Evolutionary conservation across 2,888 invertebrate genomes (phyloP).

Genomic region (Dorcus hopei): DNA sequence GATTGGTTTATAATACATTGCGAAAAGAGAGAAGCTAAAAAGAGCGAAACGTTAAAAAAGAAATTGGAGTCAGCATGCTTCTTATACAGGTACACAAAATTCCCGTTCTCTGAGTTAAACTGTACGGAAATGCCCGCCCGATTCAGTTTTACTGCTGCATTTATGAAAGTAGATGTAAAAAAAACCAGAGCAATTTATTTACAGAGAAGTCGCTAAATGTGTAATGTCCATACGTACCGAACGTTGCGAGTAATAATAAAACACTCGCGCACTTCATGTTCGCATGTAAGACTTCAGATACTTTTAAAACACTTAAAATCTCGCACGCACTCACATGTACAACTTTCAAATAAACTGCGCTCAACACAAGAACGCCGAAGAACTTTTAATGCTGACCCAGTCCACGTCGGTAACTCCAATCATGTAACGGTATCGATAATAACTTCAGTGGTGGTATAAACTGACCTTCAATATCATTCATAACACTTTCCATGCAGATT

Average conservation of each 20-base stretch:
- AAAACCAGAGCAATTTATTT: conserved; percentile 2
- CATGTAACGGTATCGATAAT: conserved; percentile 24
- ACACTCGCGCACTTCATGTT: conserved; percentile 22
- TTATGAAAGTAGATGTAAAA: not conserved
- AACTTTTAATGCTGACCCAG: conserved; percentile 24
- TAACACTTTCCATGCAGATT: not conserved
- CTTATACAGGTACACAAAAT: not conserved
- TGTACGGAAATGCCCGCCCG: not conserved
- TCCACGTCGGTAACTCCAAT: conserved; percentile 21
- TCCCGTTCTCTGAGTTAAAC: conserved; percentile 2
- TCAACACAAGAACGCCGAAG: conserved; percentile 14
- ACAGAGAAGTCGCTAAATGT: conserved; percentile 4
- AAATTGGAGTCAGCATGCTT: not conserved
- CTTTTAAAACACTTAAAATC: conserved; percentile 12
- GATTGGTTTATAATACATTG: not conserved
- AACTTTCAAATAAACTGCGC: conserved; percentile 25
- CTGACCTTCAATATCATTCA: conserved; percentile 6
- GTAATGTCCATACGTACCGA: conserved; percentile 21
- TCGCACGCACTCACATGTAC: conserved; percentile 14
- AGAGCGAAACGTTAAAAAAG: not conserved
- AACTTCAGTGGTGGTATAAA: conserved; percentile 1
- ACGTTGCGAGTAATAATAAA: conserved; percentile 18
- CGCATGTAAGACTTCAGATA: conserved; percentile 6
- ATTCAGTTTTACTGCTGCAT: not conserved
- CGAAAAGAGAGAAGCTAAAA: not conserved